Evolutionary conservation across 2,888 invertebrate species (phyloP), one percentile per base, ranked within the genome.

Genomic region (Dromius quadrimaculatus): DNA sequence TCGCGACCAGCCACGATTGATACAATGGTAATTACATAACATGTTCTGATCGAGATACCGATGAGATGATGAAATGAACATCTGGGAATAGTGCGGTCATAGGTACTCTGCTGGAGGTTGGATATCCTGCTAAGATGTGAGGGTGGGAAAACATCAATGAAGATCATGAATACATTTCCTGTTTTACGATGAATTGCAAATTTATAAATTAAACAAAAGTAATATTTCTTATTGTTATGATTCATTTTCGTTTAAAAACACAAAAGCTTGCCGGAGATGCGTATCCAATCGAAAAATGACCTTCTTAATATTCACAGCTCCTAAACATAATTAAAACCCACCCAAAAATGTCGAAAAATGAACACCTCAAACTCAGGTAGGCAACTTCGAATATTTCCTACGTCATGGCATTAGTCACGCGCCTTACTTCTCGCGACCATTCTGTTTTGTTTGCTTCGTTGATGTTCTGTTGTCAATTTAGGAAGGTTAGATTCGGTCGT

Each of bases 11-110:
- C 19, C n/a, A 54, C 28, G 28, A 54, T 54, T 41, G 66, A 66
- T 41, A 66, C 66, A 66, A 66, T 66, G 54, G 66, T 57, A 66
- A 66, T 66, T 66, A 66, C 66, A 47, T 66, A 66, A 66, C 66
- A 66, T 66, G 66, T 47, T 57, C 15, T n/a, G 47, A 47, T 47
- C 15, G 43, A 43, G 19, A 47, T 20, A 20, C 11, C 19, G 43
- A 9, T n/a, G n/a, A n/a, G n/a, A n/a, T n/a, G n/a, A n/a, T n/a
- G n/a, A n/a, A n/a, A n/a, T n/a, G 47, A 47, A 47, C 47, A 47
- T 47, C 47, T 47, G 47, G 47, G 5, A 9, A 6, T 13, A 43
- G n/a, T 20, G 19, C 20, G 47, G 20, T 47, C 32, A 6, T 47
- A 3, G 19, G 6, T 19, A 20, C 47, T 20, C 19, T 47, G 47